phyloP scores from a whole-genome alignment of 2,797 vertebrate species.

The Nothura maculosa region DNA sequence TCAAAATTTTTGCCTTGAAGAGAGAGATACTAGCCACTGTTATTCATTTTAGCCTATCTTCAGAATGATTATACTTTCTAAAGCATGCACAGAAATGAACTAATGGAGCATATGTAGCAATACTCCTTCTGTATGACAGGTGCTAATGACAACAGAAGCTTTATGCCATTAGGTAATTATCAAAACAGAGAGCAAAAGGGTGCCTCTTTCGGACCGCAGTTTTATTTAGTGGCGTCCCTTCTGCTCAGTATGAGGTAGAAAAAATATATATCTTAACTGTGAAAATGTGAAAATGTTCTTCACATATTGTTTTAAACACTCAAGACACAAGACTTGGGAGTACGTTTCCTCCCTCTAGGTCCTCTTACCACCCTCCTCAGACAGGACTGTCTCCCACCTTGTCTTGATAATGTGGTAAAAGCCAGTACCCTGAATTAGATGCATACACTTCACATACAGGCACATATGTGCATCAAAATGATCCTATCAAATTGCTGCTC shows the following conservation, averaged over 20 bases:
- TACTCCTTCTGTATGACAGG: background rate
- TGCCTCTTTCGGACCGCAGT: background rate
- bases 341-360: background rate
- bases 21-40: background rate
- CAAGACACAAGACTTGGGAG: background rate
- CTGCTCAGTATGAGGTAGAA: background rate
- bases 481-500: background rate
- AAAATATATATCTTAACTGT: background rate
- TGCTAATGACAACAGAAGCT: background rate
- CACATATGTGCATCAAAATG: background rate
- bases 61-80: background rate
- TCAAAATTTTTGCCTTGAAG: background rate
- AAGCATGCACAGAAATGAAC: background rate
- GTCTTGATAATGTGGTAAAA: background rate
- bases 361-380: background rate
- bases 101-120: fast-evolving
- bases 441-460: background rate
- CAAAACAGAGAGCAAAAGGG: background rate
- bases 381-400: background rate
- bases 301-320: background rate
- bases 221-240: background rate
- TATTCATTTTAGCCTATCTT: background rate
- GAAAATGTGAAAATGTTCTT: background rate
- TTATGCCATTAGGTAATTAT: background rate
- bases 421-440: background rate